Base-by-base conservation (phyloP, 2,113 vertebrate species). In the Rallus limicola region DNA sequence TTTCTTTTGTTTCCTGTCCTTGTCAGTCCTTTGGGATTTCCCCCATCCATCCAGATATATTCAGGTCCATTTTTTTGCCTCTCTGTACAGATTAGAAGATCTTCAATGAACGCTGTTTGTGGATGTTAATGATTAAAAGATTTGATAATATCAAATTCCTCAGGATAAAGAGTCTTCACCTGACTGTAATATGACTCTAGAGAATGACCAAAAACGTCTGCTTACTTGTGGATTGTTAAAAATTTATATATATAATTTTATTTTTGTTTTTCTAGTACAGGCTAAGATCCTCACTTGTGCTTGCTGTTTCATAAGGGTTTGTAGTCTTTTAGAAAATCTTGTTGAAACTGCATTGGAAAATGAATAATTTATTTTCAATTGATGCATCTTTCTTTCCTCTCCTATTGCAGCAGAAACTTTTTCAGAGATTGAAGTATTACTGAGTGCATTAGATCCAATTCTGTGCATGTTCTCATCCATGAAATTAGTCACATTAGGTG, bases 161-260 rank as follows among this genome's bases (percentile, higher is more conserved):
- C 20, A 24, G 13, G 44, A 23, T 65, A 53, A 46, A 63, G 40
- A 42, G 69, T 80, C 38, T 93, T 80, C 21, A 60, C 26, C 23
- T 63, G 58, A n/a, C 14, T 0, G 0, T 52, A 79, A 31, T 10
- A 34, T 5, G 11, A 13, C 1, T 1, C 25, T 52, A 38, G 33
- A 48, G 6, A 18, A n/a, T 34, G 71, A 8, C 26, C 53, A 48
- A 18, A 8, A 38, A 25, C 6, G 5, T 5, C 16, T 82, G 26
- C 13, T 68, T 76, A 11, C 6, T 10, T 50, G 6, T 59, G 46
- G 13, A 13, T 16, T 53, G 48, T 55, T 33, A 48, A 48, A 48
- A 11, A 48, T 48, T 21, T 23, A 48, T 48, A 48, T 23, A 48
- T 48, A 48, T 48, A 48, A 46, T 46, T 46, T 46, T 46, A 19